Evolutionary conservation across 2,888 invertebrate species (phyloP).

Genomic region (Latrodectus hesperus): DNA sequence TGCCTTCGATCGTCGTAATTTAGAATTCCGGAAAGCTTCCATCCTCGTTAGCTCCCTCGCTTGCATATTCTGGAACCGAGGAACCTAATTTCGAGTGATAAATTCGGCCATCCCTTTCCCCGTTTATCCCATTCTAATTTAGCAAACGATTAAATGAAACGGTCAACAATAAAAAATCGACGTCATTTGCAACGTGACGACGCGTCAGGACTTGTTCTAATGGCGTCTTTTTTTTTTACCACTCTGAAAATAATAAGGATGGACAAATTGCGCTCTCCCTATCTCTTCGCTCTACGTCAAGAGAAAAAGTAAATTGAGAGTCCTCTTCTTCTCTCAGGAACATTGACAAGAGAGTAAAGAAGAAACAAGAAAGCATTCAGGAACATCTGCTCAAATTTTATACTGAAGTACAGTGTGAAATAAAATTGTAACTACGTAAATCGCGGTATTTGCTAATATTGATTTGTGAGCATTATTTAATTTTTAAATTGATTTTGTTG

Average conservation of each 20-base stretch:
- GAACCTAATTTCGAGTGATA: slow-evolving; percentile 49
- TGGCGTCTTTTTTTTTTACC: slow-evolving; percentile 16
- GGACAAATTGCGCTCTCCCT: slow-evolving; percentile 22
- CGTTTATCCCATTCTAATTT: background rate
- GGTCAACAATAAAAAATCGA: slow-evolving; percentile 54
- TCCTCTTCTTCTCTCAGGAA: background rate
- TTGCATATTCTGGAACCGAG: background rate
- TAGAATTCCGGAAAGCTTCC: slow-evolving; percentile 12
- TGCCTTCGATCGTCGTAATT: slow-evolving; percentile 19
- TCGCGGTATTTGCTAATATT: slow-evolving; percentile 2
- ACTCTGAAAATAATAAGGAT: slow-evolving; percentile 9
- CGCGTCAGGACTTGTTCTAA: slow-evolving; percentile 20
- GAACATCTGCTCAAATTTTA: slow-evolving; percentile 50
- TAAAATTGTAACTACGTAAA: no score
- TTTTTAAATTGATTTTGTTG: no score
- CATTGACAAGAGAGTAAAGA: background rate
- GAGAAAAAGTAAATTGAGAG: slow-evolving; percentile 31
- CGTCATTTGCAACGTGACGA: slow-evolving; percentile 22
- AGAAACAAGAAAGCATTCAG: slow-evolving; percentile 29
- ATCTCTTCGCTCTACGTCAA: background rate
- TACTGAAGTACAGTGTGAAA: background rate
- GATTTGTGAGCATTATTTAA: background rate
- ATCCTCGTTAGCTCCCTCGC: slow-evolving; percentile 1
- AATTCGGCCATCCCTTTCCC: slow-evolving; percentile 6
- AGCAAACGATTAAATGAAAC: slow-evolving; percentile 42